These are phyloP conservation scores for Callocephalon fimbriatum DNA, from an alignment of 2,113 vertebrate genomes.

Conservation along the genomic window DNA sequence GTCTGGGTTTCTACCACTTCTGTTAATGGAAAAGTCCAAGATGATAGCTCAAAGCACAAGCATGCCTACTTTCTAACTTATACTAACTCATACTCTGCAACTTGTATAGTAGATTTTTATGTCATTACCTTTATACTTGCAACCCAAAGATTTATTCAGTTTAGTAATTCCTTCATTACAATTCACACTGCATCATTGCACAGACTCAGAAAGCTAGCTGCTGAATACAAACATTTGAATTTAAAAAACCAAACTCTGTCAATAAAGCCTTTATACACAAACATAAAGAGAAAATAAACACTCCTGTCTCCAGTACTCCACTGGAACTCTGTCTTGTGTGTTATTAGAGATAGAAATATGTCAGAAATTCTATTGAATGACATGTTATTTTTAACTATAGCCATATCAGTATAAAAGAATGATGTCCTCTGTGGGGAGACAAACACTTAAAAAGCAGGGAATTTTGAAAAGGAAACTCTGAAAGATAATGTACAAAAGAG, in stretches of 20 bases:
- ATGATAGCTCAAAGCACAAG: neutral
- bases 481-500: neutral
- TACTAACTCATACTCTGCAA: neutral
- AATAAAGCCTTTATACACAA: slow-evolving; percentile 18
- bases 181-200: neutral
- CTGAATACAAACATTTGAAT: slow-evolving; percentile 6
- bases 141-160: neutral
- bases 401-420: neutral
- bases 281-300: neutral
- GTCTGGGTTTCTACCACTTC: neutral
- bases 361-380: neutral
- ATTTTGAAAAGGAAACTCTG: neutral
- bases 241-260: neutral
- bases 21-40: neutral
- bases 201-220: neutral
- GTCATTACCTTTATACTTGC: neutral
- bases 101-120: neutral
- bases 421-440: neutral
- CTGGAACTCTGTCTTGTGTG: neutral
- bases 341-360: neutral
- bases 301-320: neutral
- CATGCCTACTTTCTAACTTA: neutral
- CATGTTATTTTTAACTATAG: neutral
- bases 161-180: neutral
- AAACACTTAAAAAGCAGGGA: neutral